phyloP scores from a whole-genome alignment of 2,113 vertebrate genomes.

The Atherinomorus stipes region DNA sequence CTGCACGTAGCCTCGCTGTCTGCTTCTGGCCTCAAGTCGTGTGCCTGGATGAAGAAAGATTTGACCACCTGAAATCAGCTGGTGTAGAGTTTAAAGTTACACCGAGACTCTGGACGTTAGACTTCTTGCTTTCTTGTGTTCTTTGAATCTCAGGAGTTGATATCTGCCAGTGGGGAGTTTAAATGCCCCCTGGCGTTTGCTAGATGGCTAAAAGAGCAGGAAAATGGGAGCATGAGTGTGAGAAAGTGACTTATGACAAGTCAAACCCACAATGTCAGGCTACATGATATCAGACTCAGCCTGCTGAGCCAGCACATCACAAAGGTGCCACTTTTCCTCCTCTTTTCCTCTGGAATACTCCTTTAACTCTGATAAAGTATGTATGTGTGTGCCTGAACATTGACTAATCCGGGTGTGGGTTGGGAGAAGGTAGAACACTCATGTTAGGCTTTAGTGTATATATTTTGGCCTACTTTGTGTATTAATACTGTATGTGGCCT shows the following conservation, averaged over 20 bases:
- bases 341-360: not conserved
- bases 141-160: not conserved
- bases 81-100: not conserved
- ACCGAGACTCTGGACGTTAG: not conserved
- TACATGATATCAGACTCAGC: conserved; percentile 13
- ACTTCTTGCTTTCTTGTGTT: not conserved
- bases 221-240: not conserved
- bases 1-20: conserved; percentile 39
- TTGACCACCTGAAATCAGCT: not conserved
- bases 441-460: conserved; percentile 45
- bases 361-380: conserved; percentile 17
- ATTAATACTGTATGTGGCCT: conserved; percentile 71
- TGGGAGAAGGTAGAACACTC: conserved; percentile 32
- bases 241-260: conserved; percentile 28
- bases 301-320: conserved; percentile 55
- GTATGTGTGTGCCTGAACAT: conserved; percentile 5
- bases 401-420: conserved; percentile 39
- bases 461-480: conserved; percentile 74
- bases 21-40: conserved; percentile 31
- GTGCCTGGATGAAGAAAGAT: conserved; percentile 7
- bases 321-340: not conserved
- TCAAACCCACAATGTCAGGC: conserved; percentile 27
- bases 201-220: conserved; percentile 4
- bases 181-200: conserved; percentile 8
- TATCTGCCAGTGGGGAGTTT: not conserved